phyloP scores from a whole-genome alignment of 2,888 invertebrate genomes.

The Drosophila ezoana region DNA sequence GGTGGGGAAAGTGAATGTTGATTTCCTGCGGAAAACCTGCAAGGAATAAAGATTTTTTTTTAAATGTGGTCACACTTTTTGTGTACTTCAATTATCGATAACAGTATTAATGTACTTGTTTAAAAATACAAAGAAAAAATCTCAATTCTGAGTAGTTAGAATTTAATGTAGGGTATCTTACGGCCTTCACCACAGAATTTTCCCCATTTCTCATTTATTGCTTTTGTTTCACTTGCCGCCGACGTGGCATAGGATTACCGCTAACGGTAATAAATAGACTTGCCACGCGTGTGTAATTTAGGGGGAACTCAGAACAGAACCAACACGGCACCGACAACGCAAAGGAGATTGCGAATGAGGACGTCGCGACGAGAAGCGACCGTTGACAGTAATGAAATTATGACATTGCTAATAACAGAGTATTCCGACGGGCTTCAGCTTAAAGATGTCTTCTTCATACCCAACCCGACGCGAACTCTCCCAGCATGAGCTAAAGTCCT shows the following conservation, averaged over 20 bases:
- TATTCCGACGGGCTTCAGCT: slow-evolving; percentile 57
- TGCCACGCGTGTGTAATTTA: slow-evolving; percentile 77
- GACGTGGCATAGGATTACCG: slow-evolving; percentile 74
- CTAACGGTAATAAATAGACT: slow-evolving; percentile 78
- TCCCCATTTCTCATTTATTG: slow-evolving; percentile 48
- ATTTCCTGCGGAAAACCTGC: no score
- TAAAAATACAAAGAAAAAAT: not conserved
- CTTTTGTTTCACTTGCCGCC: slow-evolving; percentile 55
- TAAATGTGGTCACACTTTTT: not conserved
- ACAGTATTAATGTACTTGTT: not conserved
- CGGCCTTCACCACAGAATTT: not conserved
- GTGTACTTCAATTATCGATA: not conserved
- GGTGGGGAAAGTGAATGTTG: not conserved
- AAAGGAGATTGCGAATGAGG: slow-evolving; percentile 5
- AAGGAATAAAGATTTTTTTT: not conserved
- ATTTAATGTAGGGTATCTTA: slow-evolving; percentile 34
- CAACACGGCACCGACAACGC: not conserved
- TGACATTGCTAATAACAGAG: slow-evolving; percentile 77
- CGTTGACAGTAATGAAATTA: slow-evolving; percentile 82
- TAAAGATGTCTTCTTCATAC: slow-evolving; percentile 53
- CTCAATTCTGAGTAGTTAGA: not conserved
- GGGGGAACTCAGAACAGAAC: slow-evolving; percentile 38
- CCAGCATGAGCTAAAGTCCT: slow-evolving; percentile 43
- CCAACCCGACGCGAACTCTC: slow-evolving; percentile 1
- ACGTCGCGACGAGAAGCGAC: slow-evolving; percentile 42